Evolutionary conservation across 1,140 invertebrate genomes (phyloP).

Genomic region (Bombyx mori): ASM3026992v2 NC_085115.1:1955501-1956000

Average conservation of each 20-base stretch:
- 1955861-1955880: too few species aligned
- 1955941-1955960: too few species aligned
- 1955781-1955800: constrained; percentile 68
- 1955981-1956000: too few species aligned
- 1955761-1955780: constrained; percentile 76
- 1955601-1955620: constrained; percentile 83
- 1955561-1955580: constrained; percentile 80
- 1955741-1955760: constrained; percentile 72
- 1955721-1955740: constrained; percentile 74
- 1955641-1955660: constrained; percentile 77
- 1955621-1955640: constrained; percentile 79
- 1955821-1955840: too few species aligned
- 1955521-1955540: too few species aligned
- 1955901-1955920: too few species aligned
- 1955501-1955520: too few species aligned
- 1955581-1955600: constrained; percentile 79
- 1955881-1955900: too few species aligned
- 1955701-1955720: constrained; percentile 73
- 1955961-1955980: too few species aligned
- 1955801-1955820: not conserved
- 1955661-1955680: constrained; percentile 88
- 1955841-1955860: too few species aligned
- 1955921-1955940: too few species aligned
- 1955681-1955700: constrained; percentile 86
- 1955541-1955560: not conserved